phyloP scores from a whole-genome alignment of 1,140 invertebrate species.

The Ceratitis capitata region DNA sequence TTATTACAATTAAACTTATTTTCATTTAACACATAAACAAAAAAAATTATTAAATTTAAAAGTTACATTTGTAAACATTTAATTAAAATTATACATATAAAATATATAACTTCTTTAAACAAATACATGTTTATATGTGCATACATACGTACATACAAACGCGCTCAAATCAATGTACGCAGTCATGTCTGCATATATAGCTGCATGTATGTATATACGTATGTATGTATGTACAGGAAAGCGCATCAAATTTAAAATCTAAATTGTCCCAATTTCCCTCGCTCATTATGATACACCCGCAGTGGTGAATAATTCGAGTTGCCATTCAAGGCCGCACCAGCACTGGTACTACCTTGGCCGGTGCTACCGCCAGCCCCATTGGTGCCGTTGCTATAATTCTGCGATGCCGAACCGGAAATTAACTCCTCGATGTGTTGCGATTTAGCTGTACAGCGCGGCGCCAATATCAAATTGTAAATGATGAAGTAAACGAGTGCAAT shows the following conservation, averaged over 20 bases:
- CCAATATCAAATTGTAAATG: constrained; percentile 76
- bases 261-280: constrained; percentile 80
- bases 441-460: constrained; percentile 74
- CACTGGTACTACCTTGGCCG: constrained; percentile 47
- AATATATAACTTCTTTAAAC: constrained; percentile 2
- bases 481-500: constrained; percentile 74
- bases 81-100: constrained; percentile 3
- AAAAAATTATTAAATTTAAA: background rate
- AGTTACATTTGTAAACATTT: background rate
- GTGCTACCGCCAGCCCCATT: constrained; percentile 51
- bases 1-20: background rate
- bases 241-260: constrained; percentile 70
- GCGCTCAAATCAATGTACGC: too few relatives aligned
- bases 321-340: constrained; percentile 67
- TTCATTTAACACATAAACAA: background rate
- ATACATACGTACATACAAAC: background rate
- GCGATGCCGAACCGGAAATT: constrained; percentile 61
- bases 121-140: background rate
- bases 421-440: constrained; percentile 68
- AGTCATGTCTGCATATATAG: background rate
- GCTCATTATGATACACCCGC: constrained; percentile 80
- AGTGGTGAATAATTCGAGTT: constrained; percentile 79
- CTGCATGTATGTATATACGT: background rate
- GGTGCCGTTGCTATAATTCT: constrained; percentile 64
- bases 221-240: background rate